Evolutionary conservation across 1,140 invertebrate species (phyloP).

Genomic region (Lepidurus packardi): DNA sequence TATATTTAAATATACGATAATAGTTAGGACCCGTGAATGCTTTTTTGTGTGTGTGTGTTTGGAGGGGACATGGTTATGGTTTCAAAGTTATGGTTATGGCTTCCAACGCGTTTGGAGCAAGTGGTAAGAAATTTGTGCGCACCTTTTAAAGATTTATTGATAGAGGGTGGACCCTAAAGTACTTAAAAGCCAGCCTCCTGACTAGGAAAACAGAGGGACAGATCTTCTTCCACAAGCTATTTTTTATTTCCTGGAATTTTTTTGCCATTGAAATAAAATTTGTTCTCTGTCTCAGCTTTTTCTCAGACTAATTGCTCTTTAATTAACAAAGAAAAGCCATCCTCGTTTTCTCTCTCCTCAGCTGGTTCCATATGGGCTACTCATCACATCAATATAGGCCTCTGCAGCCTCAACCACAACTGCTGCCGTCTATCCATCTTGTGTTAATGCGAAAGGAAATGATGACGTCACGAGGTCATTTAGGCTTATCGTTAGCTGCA

Average conservation of each 20-base stretch:
- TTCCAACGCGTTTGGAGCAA: constrained; percentile 14
- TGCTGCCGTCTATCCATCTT: not conserved
- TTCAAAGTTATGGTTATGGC: constrained; percentile 16
- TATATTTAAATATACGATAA: not conserved
- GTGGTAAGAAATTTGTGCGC: constrained; percentile 18
- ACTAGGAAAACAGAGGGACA: not conserved
- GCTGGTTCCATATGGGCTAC: not conserved
- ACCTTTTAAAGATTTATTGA: constrained; percentile 22
- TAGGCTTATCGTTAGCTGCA: not conserved
- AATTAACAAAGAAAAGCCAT: not conserved
- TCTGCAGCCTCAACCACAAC: not conserved
- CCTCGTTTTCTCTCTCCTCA: no score
- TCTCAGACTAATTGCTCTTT: not conserved
- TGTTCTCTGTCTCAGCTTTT: not conserved
- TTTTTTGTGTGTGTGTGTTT: not conserved
- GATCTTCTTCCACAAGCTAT: no score
- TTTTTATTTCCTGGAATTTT: not conserved
- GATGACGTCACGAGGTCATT: constrained; percentile 3
- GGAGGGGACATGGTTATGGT: not conserved
- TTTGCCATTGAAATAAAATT: not conserved
- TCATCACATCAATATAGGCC: constrained; percentile 21
- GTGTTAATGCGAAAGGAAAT: constrained; percentile 1
- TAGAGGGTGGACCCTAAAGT: constrained; percentile 13
- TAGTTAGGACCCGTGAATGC: not conserved
- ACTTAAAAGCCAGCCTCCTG: not conserved